These are phyloP conservation scores for Lissocephala sabroskyi DNA, from an alignment of 2,888 invertebrate genomes.

Conservation along the genomic window DNA sequence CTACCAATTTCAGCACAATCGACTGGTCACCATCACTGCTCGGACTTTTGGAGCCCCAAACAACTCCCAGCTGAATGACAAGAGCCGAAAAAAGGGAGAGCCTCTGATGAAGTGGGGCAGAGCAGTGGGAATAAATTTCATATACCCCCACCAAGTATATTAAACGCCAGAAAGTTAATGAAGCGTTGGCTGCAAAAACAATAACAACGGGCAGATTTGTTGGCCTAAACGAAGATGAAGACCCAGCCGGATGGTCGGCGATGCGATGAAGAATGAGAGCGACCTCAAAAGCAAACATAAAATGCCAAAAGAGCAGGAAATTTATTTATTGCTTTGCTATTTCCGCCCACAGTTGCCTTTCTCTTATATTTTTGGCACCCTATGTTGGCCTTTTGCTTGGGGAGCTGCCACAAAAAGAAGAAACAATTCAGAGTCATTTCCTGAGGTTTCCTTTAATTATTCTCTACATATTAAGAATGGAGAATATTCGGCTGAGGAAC, in stretches of 20 bases:
- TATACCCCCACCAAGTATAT: constrained; percentile 41
- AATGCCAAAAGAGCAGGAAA: constrained; percentile 40
- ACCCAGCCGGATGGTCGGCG: constrained; percentile 4
- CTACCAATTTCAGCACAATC: constrained; percentile 36
- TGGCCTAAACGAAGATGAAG: background rate
- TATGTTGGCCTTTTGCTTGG: constrained; percentile 12
- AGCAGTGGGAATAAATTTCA: constrained; percentile 43
- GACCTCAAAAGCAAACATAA: constrained; percentile 23
- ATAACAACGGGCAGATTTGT: constrained; percentile 12
- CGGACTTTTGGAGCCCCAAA: background rate
- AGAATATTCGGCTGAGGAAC: no score
- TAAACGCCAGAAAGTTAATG: constrained; percentile 60
- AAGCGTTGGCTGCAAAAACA: constrained; percentile 39
- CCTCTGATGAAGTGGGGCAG: constrained; percentile 14
- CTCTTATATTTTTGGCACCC: no score
- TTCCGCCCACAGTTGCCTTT: constrained; percentile 24
- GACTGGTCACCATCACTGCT: background rate
- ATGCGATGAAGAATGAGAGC: constrained; percentile 31
- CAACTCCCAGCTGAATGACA: constrained; percentile 40
- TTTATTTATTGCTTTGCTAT: constrained; percentile 49
- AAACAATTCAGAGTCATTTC: constrained; percentile 23
- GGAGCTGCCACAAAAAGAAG: constrained; percentile 3
- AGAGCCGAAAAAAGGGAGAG: constrained; percentile 22
- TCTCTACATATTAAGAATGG: no score
- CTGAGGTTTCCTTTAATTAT: constrained; percentile 10